Percentiles rank a stretch among this genome's conserved stretches.
These are phyloP conservation scores for Smittia aterrima DNA, from an alignment of 2,888 invertebrate species.

Conservation along the genomic window DNA sequence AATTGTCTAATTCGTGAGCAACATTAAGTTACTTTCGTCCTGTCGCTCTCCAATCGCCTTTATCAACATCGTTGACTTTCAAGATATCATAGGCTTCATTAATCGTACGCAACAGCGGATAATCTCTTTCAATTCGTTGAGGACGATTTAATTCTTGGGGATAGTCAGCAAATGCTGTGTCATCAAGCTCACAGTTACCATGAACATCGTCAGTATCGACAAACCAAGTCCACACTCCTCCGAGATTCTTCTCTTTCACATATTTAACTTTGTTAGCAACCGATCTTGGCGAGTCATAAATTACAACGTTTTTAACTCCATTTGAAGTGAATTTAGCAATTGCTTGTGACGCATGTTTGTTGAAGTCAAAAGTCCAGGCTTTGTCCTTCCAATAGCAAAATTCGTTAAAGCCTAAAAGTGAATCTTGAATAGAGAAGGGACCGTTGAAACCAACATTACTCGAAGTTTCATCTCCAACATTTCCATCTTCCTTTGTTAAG, in stretches of 20 bases:
- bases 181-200: conserved; percentile 47
- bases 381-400: background rate
- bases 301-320: background rate
- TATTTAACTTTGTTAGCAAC: conserved; percentile 45
- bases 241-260: conserved; percentile 50
- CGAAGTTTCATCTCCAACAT: background rate
- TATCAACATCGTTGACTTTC: background rate
- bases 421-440: background rate
- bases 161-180: conserved; percentile 1
- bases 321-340: background rate
- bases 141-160: background rate
- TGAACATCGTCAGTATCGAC: conserved; percentile 58
- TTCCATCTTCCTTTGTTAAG: background rate
- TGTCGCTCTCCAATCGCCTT: too few species aligned
- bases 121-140: background rate
- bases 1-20: too few species aligned
- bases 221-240: conserved; percentile 58
- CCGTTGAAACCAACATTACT: background rate
- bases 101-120: conserved; percentile 9
- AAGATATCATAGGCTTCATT: background rate
- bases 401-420: conserved; percentile 21
- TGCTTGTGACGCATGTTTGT: background rate
- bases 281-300: conserved; percentile 27
- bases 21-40: too few species aligned
- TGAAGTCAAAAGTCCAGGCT: background rate